A percentile compares a stretch with the other conserved stretches of the same genome.
These are phyloP conservation scores for Rhinogobio ventralis DNA, from an alignment of 2,797 vertebrate genomes.

Conservation along the genomic window DNA sequence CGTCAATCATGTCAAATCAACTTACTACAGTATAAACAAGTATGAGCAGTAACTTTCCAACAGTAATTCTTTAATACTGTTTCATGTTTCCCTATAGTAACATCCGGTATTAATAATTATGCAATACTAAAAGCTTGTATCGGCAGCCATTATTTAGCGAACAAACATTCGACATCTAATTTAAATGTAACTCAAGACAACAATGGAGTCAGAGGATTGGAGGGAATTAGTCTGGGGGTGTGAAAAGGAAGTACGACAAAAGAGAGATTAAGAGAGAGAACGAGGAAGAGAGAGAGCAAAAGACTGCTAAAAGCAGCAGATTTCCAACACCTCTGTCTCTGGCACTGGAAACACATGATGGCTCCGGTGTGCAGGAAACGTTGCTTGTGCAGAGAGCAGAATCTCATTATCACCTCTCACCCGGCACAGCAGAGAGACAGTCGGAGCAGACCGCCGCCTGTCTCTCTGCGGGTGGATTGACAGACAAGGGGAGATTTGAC, in stretches of 20 bases:
- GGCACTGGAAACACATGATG: slow-evolving; percentile 61
- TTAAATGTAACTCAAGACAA: slow-evolving; percentile 15
- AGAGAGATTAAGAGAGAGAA: slow-evolving; percentile 40
- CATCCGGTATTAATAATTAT: neutral
- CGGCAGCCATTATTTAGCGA: neutral
- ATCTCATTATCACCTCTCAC: slow-evolving; percentile 68
- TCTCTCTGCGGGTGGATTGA: slow-evolving; percentile 64
- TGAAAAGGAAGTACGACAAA: slow-evolving; percentile 34
- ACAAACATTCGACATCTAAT: neutral
- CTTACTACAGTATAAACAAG: neutral
- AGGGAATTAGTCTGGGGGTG: slow-evolving; percentile 26
- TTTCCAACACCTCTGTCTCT: slow-evolving; percentile 63
- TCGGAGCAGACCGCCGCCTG: slow-evolving; percentile 62
- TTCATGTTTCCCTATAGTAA: neutral
- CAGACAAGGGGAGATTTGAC: slow-evolving; percentile 57
- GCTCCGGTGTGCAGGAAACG: slow-evolving; percentile 60
- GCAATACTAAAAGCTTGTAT: neutral
- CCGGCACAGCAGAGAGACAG: slow-evolving; percentile 57
- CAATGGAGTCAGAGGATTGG: slow-evolving; percentile 20
- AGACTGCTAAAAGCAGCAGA: slow-evolving; percentile 57
- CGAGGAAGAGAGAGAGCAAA: slow-evolving; percentile 44
- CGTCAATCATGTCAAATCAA: too few relatives aligned
- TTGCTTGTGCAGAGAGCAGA: slow-evolving; percentile 57
- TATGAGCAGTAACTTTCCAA: neutral
- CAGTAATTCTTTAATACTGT: neutral